Evolutionary conservation across 2,113 vertebrate species (phyloP).

Genomic region (Erpornis zantholeuca): DNA sequence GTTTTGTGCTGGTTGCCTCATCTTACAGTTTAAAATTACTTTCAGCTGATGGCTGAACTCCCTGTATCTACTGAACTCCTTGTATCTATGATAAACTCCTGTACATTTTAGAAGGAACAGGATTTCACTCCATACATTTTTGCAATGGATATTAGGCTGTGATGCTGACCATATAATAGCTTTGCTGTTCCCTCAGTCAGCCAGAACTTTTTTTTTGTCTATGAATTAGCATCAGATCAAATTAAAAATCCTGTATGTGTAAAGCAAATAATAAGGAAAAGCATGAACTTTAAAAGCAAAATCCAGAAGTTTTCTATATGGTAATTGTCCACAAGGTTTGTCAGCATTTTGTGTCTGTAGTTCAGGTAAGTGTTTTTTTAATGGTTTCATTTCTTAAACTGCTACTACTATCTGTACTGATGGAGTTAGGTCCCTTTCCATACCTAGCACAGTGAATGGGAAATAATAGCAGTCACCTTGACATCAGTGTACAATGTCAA

Average conservation of each 20-base stretch:
- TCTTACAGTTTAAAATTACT: background rate
- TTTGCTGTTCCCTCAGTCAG: background rate
- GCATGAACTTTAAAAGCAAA: background rate
- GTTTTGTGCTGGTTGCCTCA: background rate
- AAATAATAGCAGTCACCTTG: background rate
- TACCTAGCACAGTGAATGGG: background rate
- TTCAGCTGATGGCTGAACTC: background rate
- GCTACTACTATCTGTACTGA: background rate
- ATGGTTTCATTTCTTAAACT: background rate
- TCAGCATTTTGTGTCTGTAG: background rate
- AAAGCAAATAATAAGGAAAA: background rate
- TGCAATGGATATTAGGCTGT: background rate
- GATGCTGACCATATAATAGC: background rate
- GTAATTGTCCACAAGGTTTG: accelerated
- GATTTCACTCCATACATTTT: background rate
- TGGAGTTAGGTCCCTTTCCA: background rate
- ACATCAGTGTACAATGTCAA: background rate
- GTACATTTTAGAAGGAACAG: background rate
- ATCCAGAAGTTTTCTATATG: background rate
- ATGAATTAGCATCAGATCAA: background rate
- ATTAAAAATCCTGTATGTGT: background rate
- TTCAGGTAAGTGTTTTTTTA: background rate
- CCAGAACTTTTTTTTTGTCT: background rate
- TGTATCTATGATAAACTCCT: background rate
- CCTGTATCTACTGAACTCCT: background rate